phyloP scores from a whole-genome alignment of 2,797 vertebrate species.

The Amniataba percoides region DNA sequence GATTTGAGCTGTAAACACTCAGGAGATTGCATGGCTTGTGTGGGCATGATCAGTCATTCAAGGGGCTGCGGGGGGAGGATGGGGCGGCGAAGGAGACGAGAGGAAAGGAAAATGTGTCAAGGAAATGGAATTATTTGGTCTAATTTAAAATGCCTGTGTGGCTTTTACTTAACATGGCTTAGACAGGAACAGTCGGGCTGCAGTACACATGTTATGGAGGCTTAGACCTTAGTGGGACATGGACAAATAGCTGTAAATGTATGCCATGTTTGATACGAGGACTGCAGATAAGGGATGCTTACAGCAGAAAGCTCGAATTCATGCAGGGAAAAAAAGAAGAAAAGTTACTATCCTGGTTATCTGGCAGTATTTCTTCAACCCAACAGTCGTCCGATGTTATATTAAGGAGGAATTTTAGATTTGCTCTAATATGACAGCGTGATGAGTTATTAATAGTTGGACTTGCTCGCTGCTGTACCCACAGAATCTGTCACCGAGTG shows the following conservation, averaged over 20 bases:
- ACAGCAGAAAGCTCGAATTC: conserved; percentile 41
- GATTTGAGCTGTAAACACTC: conserved; percentile 81
- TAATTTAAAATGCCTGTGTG: conserved; percentile 76
- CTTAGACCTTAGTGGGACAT: conserved; percentile 77
- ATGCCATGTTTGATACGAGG: conserved; percentile 52
- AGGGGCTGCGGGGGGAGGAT: conserved; percentile 28
- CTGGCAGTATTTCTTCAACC: conserved; percentile 41
- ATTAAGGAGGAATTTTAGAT: conserved; percentile 38
- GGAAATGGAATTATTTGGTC: conserved; percentile 76
- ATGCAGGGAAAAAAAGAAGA: neutral
- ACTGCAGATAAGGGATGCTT: conserved; percentile 60
- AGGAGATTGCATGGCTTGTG: conserved; percentile 74
- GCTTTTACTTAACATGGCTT: conserved; percentile 70
- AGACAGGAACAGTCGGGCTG: conserved; percentile 39
- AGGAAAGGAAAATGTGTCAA: conserved; percentile 61
- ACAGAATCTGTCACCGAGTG: conserved; percentile 97
- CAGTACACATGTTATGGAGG: conserved; percentile 72
- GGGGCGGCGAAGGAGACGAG: conserved; percentile 45
- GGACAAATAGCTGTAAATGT: conserved; percentile 76
- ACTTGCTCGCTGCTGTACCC: conserved; percentile 51
- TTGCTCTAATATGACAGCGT: conserved; percentile 46
- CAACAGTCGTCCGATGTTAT: conserved; percentile 51
- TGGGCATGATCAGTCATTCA: conserved; percentile 83
- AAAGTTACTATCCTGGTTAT: conserved; percentile 24
- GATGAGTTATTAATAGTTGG: conserved; percentile 66